phyloP scores from a whole-genome alignment of 2,888 invertebrate genomes.

The Eubasilissa splendida region DNA sequence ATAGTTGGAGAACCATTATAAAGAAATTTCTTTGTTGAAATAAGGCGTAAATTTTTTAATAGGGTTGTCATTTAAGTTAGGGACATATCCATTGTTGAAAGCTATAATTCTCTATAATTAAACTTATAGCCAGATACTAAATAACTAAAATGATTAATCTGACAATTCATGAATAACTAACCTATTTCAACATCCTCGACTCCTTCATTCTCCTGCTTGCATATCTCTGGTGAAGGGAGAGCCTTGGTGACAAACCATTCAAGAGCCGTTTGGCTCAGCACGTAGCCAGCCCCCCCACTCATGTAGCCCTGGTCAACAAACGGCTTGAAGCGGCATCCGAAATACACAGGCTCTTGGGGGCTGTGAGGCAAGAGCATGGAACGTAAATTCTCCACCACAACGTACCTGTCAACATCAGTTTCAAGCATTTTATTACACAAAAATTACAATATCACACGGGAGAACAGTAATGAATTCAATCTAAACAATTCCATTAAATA shows the following conservation, averaged over 20 bases:
- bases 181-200: slow-evolving; percentile 96
- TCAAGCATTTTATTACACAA: not conserved
- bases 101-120: no score
- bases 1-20: no score
- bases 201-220: slow-evolving; percentile 80
- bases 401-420: slow-evolving; percentile 76
- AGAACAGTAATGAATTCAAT: no score
- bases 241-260: slow-evolving; percentile 84
- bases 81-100: no score
- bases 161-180: slow-evolving; percentile 59
- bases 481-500: not conserved
- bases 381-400: slow-evolving; percentile 96
- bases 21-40: no score
- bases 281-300: slow-evolving; percentile 96
- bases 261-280: slow-evolving; percentile 88
- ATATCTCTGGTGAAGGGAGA: slow-evolving; percentile 78
- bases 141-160: no score
- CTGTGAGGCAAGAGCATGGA: slow-evolving; percentile 87
- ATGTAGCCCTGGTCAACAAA: slow-evolving; percentile 89
- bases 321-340: slow-evolving; percentile 92
- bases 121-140: no score
- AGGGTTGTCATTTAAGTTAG: no score
- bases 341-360: slow-evolving; percentile 85
- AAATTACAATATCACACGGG: no score
- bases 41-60: no score